phyloP scores from a whole-genome alignment of 1,140 invertebrate species.

The Drosophila elegans region DNA sequence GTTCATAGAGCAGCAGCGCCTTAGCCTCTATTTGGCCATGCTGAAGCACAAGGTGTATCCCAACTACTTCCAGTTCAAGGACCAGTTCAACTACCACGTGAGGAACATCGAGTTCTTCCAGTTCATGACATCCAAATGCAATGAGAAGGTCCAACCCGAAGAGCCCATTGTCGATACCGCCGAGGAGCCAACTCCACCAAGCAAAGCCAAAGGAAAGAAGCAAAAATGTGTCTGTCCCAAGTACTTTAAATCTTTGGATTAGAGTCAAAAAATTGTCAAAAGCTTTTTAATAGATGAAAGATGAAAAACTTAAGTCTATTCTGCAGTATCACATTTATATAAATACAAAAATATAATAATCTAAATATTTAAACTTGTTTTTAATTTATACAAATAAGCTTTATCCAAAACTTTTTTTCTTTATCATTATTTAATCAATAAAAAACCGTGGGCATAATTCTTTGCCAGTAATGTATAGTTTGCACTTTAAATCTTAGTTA shows the following conservation, averaged over 20 bases:
- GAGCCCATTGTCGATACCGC: background rate
- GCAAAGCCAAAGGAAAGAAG: conserved; percentile 9
- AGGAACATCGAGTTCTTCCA: conserved; percentile 72
- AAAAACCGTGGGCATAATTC: too few relatives aligned
- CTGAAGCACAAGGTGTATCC: conserved; percentile 73
- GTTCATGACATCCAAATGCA: conserved; percentile 67
- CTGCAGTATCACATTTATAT: background rate
- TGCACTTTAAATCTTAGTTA: too few relatives aligned
- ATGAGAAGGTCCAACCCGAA: conserved; percentile 39
- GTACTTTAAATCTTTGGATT: conserved; percentile 37
- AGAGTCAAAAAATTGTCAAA: conserved; percentile 4
- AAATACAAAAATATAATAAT: background rate
- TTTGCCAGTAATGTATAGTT: too few relatives aligned
- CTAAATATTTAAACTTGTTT: background rate
- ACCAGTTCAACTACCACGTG: conserved; percentile 55
- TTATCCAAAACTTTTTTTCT: too few relatives aligned
- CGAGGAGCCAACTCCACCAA: background rate
- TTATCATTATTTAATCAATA: too few relatives aligned
- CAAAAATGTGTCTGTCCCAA: conserved; percentile 69
- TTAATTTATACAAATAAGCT: too few relatives aligned
- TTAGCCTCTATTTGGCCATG: conserved; percentile 71
- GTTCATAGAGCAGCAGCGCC: conserved; percentile 69
- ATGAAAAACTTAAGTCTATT: background rate
- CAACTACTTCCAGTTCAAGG: conserved; percentile 69
- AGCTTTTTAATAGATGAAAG: background rate